phyloP scores from a whole-genome alignment of 37 sponge, comb jelly and placozoan species.

The Agelas oroides region DNA sequence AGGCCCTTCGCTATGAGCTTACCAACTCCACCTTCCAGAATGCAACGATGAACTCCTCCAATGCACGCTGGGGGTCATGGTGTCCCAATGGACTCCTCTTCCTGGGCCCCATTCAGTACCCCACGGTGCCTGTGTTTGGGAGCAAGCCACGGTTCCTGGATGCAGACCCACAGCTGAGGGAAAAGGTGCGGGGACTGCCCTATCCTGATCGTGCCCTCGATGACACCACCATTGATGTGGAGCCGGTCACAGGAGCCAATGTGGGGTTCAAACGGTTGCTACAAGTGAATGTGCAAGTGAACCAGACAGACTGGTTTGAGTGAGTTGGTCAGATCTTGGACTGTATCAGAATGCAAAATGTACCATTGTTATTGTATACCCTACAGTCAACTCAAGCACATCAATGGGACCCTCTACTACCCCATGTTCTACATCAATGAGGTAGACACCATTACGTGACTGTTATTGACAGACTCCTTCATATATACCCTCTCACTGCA shows the following conservation, averaged over 20 bases:
- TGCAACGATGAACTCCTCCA: constrained; percentile 42
- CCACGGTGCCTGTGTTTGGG: constrained; percentile 72
- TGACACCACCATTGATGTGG: constrained; percentile 67
- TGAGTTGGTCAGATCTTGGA: background rate
- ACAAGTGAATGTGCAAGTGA: constrained; percentile 71
- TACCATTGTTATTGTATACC: no score
- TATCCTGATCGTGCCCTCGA: constrained; percentile 49
- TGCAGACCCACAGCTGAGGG: constrained; percentile 61
- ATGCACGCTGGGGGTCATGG: constrained; percentile 70
- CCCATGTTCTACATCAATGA: constrained; percentile 75
- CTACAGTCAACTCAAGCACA: constrained; percentile 35
- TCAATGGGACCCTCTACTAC: constrained; percentile 54
- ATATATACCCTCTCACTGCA: no score
- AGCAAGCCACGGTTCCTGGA: constrained; percentile 90
- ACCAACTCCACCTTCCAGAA: constrained; percentile 45
- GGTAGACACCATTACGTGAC: no score
- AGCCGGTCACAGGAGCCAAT: constrained; percentile 77
- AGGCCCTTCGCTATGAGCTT: constrained; percentile 60
- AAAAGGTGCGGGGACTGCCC: constrained; percentile 45
- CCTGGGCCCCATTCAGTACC: constrained; percentile 59
- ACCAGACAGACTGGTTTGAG: constrained; percentile 29
- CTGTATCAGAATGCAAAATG: background rate
- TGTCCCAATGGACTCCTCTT: constrained; percentile 77
- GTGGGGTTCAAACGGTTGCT: constrained; percentile 44
- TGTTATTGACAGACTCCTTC: no score